phyloP scores from a whole-genome alignment of 2,113 vertebrate genomes.

The Scytalopus superciliaris region DNA sequence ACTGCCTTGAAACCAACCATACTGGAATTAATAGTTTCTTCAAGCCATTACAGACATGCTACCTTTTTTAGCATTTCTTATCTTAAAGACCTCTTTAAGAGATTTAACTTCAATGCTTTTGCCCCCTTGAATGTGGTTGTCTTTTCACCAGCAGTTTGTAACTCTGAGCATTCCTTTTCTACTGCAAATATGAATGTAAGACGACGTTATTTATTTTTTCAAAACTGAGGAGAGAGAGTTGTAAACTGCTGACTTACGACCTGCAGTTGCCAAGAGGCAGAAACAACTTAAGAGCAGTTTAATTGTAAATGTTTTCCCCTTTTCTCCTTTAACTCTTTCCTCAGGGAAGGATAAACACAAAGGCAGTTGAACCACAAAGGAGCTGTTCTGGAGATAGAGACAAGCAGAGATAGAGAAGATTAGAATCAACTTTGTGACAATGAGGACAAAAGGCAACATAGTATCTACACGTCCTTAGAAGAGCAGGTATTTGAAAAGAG shows the following conservation, averaged over 20 bases:
- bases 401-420: neutral
- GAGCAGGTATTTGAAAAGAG: neutral
- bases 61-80: neutral
- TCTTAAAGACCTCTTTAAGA: neutral
- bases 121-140: neutral
- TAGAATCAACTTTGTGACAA: neutral
- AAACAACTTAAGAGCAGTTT: slow-evolving; percentile 30
- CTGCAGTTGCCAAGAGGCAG: slow-evolving; percentile 7
- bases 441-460: neutral
- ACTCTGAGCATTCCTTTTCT: neutral
- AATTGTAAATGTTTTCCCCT: slow-evolving; percentile 31
- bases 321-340: slow-evolving; percentile 26
- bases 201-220: slow-evolving; percentile 36
- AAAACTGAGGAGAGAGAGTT: neutral
- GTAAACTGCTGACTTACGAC: slow-evolving; percentile 27
- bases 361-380: neutral
- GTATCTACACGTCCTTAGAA: neutral
- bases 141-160: slow-evolving; percentile 9
- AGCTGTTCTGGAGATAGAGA: neutral
- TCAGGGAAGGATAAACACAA: slow-evolving; percentile 25
- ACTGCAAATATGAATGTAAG: slow-evolving; percentile 2
- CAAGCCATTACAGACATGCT: neutral
- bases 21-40: neutral
- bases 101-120: neutral
- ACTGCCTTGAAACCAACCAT: neutral